A percentile compares a stretch with the other conserved stretches of the same genome.
phyloP scores from a whole-genome alignment of 2,113 vertebrate genomes.

The Sorex araneus region DNA sequence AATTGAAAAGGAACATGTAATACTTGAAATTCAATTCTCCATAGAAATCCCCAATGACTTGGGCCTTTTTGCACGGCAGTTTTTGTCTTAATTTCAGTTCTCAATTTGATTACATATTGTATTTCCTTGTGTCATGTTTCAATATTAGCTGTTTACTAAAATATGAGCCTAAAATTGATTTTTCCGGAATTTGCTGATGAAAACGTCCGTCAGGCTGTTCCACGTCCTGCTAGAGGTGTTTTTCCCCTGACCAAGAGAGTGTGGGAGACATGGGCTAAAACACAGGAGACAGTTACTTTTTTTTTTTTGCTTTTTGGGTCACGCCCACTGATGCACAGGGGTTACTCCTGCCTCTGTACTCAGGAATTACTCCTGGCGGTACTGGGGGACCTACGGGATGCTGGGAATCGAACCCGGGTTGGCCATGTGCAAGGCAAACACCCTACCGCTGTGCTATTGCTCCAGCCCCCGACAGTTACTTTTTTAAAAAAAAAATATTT shows the following conservation, averaged over 20 bases:
- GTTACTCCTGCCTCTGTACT: no score
- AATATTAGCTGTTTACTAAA: constrained; percentile 52
- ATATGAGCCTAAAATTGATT: constrained; percentile 36
- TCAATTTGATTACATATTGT: constrained; percentile 40
- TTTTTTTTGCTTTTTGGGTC: no score
- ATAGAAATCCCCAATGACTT: constrained; percentile 52
- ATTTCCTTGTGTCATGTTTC: constrained; percentile 55
- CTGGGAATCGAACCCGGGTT: no score
- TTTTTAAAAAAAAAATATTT: not conserved
- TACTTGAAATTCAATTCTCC: constrained; percentile 68
- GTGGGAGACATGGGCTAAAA: not conserved
- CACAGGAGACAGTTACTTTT: not conserved
- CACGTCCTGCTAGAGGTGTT: not conserved
- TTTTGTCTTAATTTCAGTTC: constrained; percentile 70
- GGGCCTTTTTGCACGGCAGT: constrained; percentile 22
- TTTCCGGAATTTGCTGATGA: constrained; percentile 9
- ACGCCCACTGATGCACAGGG: no score
- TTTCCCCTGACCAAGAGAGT: not conserved
- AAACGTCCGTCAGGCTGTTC: not conserved
- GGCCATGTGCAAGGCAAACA: no score
- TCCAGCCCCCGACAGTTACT: not conserved
- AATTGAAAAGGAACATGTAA: constrained; percentile 69
- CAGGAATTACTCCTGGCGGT: no score
- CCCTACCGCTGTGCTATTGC: no score
- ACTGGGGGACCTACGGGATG: no score